Conservation (phyloP, 2,797 vertebrate species). For the Clarias platycephalus region DNA sequence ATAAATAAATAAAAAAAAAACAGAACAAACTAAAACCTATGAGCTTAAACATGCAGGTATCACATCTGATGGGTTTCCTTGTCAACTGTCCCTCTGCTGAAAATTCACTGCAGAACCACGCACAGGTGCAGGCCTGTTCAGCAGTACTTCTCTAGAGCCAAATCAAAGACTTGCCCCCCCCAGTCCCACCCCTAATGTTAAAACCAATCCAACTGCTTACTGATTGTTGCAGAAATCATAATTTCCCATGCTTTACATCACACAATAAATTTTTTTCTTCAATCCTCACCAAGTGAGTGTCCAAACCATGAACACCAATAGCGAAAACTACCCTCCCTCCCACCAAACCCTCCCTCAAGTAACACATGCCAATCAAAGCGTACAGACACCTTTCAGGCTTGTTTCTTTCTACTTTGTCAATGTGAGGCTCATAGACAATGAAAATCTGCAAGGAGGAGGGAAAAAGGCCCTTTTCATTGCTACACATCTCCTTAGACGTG, state of each 20-base stretch:
- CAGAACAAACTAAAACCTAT: slow-evolving; percentile 23
- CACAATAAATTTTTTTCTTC: slow-evolving; percentile 39
- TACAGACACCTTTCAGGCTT: slow-evolving; percentile 23
- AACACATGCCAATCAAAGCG: slow-evolving; percentile 19
- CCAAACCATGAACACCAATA: slow-evolving; percentile 43
- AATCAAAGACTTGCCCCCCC: slow-evolving; percentile 19
- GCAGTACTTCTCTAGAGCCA: slow-evolving; percentile 10
- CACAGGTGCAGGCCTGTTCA: slow-evolving; percentile 18
- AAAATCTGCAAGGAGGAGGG: slow-evolving; percentile 37
- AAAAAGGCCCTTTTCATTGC: slow-evolving; percentile 63
- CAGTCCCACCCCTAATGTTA: slow-evolving; percentile 22
- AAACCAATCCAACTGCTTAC: slow-evolving; percentile 41
- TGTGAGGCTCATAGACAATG: slow-evolving; percentile 54
- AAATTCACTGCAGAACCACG: slow-evolving; percentile 30
- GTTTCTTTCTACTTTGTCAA: slow-evolving; percentile 54
- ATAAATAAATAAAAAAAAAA: slow-evolving; percentile 39
- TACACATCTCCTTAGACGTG: slow-evolving; percentile 69
- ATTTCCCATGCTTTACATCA: slow-evolving; percentile 41
- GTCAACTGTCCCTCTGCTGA: slow-evolving; percentile 9
- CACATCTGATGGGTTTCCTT: slow-evolving; percentile 54
- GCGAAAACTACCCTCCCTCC: slow-evolving; percentile 37
- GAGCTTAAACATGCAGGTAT: slow-evolving; percentile 69
- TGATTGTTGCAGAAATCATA: slow-evolving; percentile 30
- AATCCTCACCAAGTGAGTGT: slow-evolving; percentile 59
- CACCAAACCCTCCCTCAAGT: slow-evolving; percentile 33